These are phyloP conservation scores for Syngnathus typhle DNA, from an alignment of 2,113 vertebrate species.

Conservation along the genomic window DNA sequence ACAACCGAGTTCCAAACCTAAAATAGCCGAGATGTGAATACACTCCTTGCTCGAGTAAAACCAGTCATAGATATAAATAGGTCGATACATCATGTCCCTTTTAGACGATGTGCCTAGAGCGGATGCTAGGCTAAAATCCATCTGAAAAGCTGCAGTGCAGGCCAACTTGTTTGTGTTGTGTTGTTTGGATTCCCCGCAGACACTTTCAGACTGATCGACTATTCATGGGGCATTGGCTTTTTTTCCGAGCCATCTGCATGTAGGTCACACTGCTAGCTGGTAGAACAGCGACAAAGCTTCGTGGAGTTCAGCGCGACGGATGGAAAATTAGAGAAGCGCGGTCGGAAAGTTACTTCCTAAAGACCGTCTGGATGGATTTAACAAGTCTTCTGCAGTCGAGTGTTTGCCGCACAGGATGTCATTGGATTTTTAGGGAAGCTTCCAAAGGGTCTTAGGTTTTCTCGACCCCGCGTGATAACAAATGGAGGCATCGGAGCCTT, in stretches of 20 bases:
- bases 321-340: constrained; percentile 1
- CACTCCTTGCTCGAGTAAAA: too few relatives aligned
- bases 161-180: neutral
- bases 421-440: constrained; percentile 21
- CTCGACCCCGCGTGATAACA: constrained; percentile 19
- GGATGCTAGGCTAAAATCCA: too few relatives aligned
- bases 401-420: constrained; percentile 19
- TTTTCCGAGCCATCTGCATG: constrained; percentile 3
- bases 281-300: constrained; percentile 4
- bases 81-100: too few relatives aligned
- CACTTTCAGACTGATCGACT: constrained; percentile 18
- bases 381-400: constrained; percentile 46
- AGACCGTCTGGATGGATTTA: constrained; percentile 51
- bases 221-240: constrained; percentile 20
- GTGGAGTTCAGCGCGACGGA: constrained; percentile 13
- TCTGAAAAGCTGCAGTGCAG: neutral
- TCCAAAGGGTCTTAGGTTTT: too few relatives aligned
- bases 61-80: too few relatives aligned
- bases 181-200: constrained; percentile 22
- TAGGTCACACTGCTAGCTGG: constrained; percentile 14
- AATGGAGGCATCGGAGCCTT: constrained; percentile 49
- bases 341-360: constrained; percentile 38
- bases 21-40: too few relatives aligned
- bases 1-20: too few relatives aligned
- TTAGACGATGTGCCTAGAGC: too few relatives aligned